phyloP scores from a whole-genome alignment of 2,797 vertebrate genomes.

The Gobio occitaniae region DNA sequence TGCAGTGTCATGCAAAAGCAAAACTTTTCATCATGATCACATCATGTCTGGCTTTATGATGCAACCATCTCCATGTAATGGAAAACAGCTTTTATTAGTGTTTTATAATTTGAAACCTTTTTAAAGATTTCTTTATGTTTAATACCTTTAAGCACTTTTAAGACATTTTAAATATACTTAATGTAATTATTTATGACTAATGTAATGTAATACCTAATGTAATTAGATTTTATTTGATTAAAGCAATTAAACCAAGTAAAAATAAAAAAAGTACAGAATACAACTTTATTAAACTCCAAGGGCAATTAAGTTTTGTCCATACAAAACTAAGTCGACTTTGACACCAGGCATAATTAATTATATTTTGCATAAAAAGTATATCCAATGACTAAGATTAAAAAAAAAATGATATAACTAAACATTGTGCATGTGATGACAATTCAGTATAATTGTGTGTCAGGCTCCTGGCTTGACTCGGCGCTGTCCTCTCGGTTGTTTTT shows the following conservation, averaged over 20 bases:
- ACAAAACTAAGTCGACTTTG: neutral
- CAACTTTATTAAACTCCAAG: neutral
- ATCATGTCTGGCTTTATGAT: neutral
- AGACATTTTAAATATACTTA: neutral
- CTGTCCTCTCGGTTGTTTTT: neutral
- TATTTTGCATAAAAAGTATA: neutral
- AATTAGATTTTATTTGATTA: neutral
- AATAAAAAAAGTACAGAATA: neutral
- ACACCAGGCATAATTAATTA: neutral
- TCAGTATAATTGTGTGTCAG: neutral
- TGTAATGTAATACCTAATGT: too few species aligned
- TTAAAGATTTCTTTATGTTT: neutral
- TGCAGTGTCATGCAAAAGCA: neutral
- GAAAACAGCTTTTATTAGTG: neutral
- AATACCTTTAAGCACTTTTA: neutral
- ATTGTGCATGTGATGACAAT: neutral
- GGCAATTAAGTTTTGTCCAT: neutral
- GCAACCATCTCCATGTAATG: neutral
- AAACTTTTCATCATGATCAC: neutral
- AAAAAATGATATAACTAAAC: neutral
- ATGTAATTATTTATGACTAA: too few species aligned
- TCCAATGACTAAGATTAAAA: too few species aligned
- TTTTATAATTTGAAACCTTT: neutral
- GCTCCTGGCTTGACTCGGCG: neutral
- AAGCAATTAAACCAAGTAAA: neutral